Evolutionary conservation across 2,113 vertebrate species (phyloP).

Genomic region (Ammodytes marinus): DNA sequence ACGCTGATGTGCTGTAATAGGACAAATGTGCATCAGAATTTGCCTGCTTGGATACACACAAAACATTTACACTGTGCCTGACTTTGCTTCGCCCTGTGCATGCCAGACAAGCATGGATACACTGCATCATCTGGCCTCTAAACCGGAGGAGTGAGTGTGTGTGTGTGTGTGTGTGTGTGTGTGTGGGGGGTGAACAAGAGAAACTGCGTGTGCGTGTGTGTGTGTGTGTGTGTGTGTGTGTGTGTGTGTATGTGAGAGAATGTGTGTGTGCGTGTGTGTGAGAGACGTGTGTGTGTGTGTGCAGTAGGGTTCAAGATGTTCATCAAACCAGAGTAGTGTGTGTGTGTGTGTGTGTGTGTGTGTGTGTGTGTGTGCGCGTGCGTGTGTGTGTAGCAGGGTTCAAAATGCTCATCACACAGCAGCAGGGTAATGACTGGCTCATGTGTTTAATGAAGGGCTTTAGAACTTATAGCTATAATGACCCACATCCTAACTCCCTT

Average conservation of each 20-base stretch:
- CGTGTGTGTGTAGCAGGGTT: conserved; percentile 63
- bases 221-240: no score
- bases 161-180: background rate
- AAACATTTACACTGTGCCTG: conserved; percentile 94
- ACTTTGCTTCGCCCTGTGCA: conserved; percentile 88
- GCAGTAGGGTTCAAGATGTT: no score
- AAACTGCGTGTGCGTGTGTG: no score
- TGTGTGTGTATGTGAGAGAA: no score
- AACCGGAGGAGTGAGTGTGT: conserved; percentile 38
- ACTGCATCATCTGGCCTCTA: conserved; percentile 88
- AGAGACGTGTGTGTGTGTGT: no score
- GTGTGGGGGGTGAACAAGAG: conserved; percentile 29
- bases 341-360: no score
- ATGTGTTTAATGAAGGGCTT: conserved; percentile 83
- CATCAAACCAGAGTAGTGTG: no score
- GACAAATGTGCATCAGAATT: conserved; percentile 94
- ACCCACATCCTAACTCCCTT: conserved; percentile 76
- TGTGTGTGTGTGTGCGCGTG: background rate
- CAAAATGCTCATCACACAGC: conserved; percentile 78
- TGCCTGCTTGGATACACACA: conserved; percentile 94
- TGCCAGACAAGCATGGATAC: conserved; percentile 87
- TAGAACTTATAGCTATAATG: conserved; percentile 81
- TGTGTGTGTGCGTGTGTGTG: no score
- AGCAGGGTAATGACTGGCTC: conserved; percentile 78
- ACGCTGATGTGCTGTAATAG: conserved; percentile 96